These are phyloP conservation scores for Meloe dianella DNA, from an alignment of 2,888 invertebrate genomes.

Conservation along the genomic window DNA sequence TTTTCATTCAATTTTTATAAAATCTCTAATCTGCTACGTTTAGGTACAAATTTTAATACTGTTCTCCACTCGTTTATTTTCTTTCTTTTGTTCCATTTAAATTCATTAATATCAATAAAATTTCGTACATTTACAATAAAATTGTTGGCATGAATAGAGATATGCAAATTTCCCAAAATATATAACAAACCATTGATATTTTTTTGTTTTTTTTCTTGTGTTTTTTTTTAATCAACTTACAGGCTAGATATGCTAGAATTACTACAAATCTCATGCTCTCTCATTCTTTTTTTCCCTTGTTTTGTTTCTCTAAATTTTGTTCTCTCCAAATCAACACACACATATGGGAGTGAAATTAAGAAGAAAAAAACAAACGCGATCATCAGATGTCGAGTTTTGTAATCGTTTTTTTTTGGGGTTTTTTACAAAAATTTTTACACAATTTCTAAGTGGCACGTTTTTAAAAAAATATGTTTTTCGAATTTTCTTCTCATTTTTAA, in stretches of 20 bases:
- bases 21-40: slow-evolving; percentile 60
- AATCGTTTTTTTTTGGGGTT: too few species aligned
- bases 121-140: slow-evolving; percentile 46
- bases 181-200: slow-evolving; percentile 45
- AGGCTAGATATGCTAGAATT: slow-evolving; percentile 39
- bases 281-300: not conserved
- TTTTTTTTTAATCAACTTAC: slow-evolving; percentile 1
- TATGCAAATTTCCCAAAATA: slow-evolving; percentile 47
- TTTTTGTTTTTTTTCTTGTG: slow-evolving; percentile 18
- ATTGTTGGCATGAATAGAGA: slow-evolving; percentile 58
- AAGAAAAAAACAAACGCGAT: too few species aligned
- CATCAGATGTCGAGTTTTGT: too few species aligned
- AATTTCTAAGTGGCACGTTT: slow-evolving; percentile 51
- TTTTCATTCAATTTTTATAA: slow-evolving; percentile 53
- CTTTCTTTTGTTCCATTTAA: slow-evolving; percentile 34
- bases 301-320: too few species aligned
- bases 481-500: too few species aligned
- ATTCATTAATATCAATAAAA: slow-evolving; percentile 43
- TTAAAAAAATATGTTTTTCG: slow-evolving; percentile 49
- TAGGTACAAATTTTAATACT: slow-evolving; percentile 62
- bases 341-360: too few species aligned
- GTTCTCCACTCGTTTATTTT: slow-evolving; percentile 37
- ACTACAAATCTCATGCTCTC: slow-evolving; percentile 38
- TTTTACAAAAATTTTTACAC: slow-evolving; percentile 6
- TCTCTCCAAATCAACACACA: not conserved